A percentile compares a stretch with the other conserved stretches of the same genome.
phyloP scores from a whole-genome alignment of 2,113 vertebrate species.

The Toxostoma redivivum region DNA sequence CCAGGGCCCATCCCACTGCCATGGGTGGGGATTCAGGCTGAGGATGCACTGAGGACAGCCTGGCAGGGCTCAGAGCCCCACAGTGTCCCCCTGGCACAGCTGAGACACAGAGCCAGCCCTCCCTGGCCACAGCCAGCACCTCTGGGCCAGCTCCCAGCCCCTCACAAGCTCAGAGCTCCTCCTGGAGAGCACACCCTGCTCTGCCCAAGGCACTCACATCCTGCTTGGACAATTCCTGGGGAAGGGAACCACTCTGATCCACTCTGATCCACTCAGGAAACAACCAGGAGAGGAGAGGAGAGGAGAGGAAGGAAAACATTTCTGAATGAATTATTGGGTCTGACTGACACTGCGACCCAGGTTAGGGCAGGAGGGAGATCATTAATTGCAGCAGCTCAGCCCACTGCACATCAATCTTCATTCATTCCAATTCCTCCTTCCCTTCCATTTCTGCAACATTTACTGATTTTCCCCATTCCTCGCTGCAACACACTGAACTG shows the following conservation, averaged over 20 bases:
- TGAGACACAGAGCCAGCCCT: background rate
- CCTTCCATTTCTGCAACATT: background rate
- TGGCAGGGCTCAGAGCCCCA: background rate
- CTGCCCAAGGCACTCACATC: background rate
- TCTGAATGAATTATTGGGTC: background rate
- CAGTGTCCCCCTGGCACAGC: background rate
- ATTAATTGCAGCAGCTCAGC: background rate
- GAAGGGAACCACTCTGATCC: background rate
- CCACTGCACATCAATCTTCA: background rate
- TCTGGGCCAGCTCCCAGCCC: background rate
- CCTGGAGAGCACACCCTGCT: background rate
- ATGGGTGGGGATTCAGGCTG: background rate
- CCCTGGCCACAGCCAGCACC: background rate
- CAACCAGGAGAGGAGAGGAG: fast-evolving
- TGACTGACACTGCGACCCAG: background rate
- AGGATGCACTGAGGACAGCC: background rate
- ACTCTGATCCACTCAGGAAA: background rate
- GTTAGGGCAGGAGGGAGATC: background rate
- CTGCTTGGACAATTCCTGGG: background rate
- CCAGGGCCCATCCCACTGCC: background rate
- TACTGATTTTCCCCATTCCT: background rate
- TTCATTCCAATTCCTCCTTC: background rate
- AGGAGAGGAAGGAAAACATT: background rate
- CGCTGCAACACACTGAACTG: background rate
- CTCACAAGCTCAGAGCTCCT: fast-evolving